Evolutionary conservation across 2,113 vertebrate genomes (phyloP), one percentile per base, ranked within the genome.

Genomic region (Eupsittula cactorum): DNA sequence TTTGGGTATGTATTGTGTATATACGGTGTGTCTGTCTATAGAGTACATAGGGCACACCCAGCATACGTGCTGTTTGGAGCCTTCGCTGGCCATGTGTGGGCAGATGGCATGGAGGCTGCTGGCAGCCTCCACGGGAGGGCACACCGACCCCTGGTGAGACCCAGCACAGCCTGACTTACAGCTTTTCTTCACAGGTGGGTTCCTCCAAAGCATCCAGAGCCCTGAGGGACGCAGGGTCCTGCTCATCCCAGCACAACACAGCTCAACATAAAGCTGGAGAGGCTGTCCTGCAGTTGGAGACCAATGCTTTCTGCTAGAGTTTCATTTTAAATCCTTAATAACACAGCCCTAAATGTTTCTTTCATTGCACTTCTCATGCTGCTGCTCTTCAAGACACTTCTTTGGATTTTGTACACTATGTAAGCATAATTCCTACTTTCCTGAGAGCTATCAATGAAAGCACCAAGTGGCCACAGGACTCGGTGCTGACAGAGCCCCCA

Each of bases 171-270:
- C 7, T 1, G 3, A 41, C 21, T 59, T 15, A 23, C 0, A 6
- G 47, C 42, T 85, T 84, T 52, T 88, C 59, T 87, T 88, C 13
- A 6, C 95, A 97, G 97, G 92, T 77, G 85, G 94, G 16, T 93
- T 97, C 74, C 70, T 94, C 84, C 97, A 75, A 63, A 96, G 86
- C 77, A 57, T 96, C 84, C 78, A 37, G 63, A 89, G 37, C 3
- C 35, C 60, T 9, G 47, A 86, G 17, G 49, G 86, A 31, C 2
- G 4, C 7, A 10, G 29, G 19, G 17, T 60, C 39, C 73, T 21
- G 46, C 75, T 70, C 39, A 28, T 33, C 42, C 25, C 0, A 0
- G 11, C 53, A 35, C 31, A 63, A 47, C 76, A 33, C 2, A 14
- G 31, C 55, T 69, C 14, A 0, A n/a, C 4, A 3, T 49, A 9